Conservation (phyloP, 2,888 invertebrate genomes). For the Chymomyza procnemis region DNA sequence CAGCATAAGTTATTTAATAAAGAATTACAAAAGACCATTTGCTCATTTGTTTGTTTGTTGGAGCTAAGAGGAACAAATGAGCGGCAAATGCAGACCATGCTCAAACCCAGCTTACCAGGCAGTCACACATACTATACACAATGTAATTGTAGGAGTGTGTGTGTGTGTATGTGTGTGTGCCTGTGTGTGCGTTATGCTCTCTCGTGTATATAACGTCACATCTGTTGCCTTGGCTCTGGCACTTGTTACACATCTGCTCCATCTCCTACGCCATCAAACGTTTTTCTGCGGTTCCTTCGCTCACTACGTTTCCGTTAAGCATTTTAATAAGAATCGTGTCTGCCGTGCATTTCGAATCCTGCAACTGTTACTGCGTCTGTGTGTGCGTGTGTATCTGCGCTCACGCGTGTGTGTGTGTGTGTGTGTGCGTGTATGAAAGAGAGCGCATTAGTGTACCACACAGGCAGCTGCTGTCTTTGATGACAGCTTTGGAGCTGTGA, state of each 20-base stretch:
- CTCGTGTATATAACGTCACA: not conserved
- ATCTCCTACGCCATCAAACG: constrained; percentile 8
- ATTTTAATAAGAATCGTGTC: constrained; percentile 46
- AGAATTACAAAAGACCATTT: not conserved
- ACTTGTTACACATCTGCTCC: constrained; percentile 1
- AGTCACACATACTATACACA: not conserved
- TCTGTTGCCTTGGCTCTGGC: not conserved
- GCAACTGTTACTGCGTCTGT: not conserved
- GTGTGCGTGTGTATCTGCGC: constrained; percentile 1
- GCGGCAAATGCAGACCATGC: not conserved
- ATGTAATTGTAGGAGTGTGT: not conserved
- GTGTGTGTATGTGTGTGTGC: too few relatives aligned
- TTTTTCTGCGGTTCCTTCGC: constrained; percentile 16
- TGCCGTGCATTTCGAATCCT: not conserved
- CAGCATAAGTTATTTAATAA: constrained; percentile 1
- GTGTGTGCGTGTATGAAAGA: too few relatives aligned
- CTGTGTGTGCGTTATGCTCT: not conserved
- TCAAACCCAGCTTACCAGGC: not conserved
- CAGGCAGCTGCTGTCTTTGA: not conserved
- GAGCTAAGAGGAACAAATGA: not conserved
- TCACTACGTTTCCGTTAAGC: constrained; percentile 34
- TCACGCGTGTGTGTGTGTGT: not conserved
- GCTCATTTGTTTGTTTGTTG: not conserved
- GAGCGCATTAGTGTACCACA: not conserved
- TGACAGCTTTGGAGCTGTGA: not conserved